Evolutionary conservation across 2,113 vertebrate genomes (phyloP), one percentile per base, ranked within the genome.

Genomic region (Coptodon bakossiorum): DNA sequence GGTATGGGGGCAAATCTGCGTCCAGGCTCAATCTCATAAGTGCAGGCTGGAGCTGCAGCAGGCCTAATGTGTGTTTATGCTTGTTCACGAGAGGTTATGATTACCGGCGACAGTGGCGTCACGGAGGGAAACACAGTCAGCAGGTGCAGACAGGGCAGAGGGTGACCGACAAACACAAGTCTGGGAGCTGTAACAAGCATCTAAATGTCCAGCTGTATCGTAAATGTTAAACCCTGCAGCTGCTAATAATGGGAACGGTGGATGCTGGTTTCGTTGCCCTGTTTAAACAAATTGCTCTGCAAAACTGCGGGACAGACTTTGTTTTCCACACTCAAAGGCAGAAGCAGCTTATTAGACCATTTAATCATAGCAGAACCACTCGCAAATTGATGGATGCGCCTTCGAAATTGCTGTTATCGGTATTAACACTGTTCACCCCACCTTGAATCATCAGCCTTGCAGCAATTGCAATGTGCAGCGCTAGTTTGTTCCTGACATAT

Each of bases 21-120:
- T 90, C 90, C 90, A 90, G 73, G 82, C 84, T 88, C 54, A 53
- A 94, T 89, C 94, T 93, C 85, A 85, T 93, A 94, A 94, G 81
- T 95, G 91, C 90, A 93, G 82, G 43, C 87, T 92, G 87, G 83
- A 93, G 92, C 2, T 27, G 87, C 80, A 56, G 85, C 31, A 13
- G 85, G 59, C 13, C 81, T 93, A 94, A 93, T 92, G 90, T 78
- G 45, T 94, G 94, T 95, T 95, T 95, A 94, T 11, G 81, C 54
- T 80, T 8, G 61, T 22, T 78, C 53, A 31, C 63, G 3, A 48
- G 79, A 91, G 87, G 86, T 81, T 91, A 16, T 93, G 90, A 95
- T 95, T 94, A 95, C 59, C 27, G 83, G 57, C 12, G 89, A 81
- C 81, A 6, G 83, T 79, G 90, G 92, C 91, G 87, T 90, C 88